Evolutionary conservation across 2,888 invertebrate species (phyloP), one percentile per base, ranked within the genome.

Genomic region (Rhingia campestris): DNA sequence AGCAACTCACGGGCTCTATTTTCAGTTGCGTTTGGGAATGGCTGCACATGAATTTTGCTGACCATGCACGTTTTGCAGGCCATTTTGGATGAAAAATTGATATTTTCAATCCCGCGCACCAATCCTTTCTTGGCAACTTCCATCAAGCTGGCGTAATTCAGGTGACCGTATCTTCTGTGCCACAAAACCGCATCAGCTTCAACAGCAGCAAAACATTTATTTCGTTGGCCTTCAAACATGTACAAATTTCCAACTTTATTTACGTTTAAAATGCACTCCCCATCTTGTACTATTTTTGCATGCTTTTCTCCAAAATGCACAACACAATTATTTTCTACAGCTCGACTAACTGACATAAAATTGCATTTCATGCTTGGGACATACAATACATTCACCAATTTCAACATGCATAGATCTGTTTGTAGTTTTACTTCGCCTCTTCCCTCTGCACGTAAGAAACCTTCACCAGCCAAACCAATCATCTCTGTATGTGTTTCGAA

Each of bases 271-370:
- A n/a, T n/a, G n/a, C 59, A 69, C 45, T 59, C 75, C 6, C 37
- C 47, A 14, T 64, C 47, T 64, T 64, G 61, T 10, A 39, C 9
- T 32, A 76, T 45, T 43, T 45, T 66, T 22, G 59, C 67, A 45
- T 69, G 35, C 9, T 56, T 67, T 45, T 75, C 10, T 14, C 54
- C 54, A 14, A 67, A 67, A 43, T 64, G 43, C 56, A 72, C 72
- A 49, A 61, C 53, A 49, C 61, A 53, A 49, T 51, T 33, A 32
- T 63, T 73, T 51, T 73, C 73, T 53, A 63, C 63, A 32, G 54
- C 63, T 54, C 54, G 63, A 51, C 74, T 74, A n/a, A 74, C 58
- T 4, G 75, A 67, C 67, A 69, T 58, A 59, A 76, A 67, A 66
- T 56, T 64, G 9, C 47, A 4, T 51, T 73, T 73, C 64, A 75